Evolutionary conservation across 1,140 invertebrate genomes (phyloP).

Genomic region (Trachymyrmex cornetzi): DNA sequence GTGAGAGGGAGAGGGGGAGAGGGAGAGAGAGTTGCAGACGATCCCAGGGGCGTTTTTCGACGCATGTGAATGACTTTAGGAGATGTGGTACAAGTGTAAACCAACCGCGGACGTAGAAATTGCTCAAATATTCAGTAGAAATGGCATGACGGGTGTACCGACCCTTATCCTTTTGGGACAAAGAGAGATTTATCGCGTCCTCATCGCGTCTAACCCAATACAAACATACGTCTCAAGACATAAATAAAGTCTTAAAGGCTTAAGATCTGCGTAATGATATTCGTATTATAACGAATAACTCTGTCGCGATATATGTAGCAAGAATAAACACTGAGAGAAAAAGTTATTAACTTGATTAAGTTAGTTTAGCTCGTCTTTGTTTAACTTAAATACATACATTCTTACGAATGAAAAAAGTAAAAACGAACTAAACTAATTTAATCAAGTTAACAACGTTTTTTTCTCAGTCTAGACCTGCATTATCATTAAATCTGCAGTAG

Average conservation of each 20-base stretch:
- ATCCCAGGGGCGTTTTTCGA: slow-evolving; percentile 2
- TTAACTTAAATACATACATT: too few species aligned
- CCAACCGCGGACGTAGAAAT: background rate
- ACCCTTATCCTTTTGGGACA: slow-evolving; percentile 21
- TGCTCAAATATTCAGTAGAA: slow-evolving; percentile 36
- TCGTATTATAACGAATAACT: background rate
- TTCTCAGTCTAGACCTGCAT: too few species aligned
- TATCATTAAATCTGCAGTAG: background rate
- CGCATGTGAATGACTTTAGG: slow-evolving; percentile 63
- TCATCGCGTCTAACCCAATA: background rate
- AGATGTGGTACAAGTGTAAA: background rate
- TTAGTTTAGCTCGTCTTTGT: too few species aligned
- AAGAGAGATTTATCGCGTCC: slow-evolving; percentile 37
- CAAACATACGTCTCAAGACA: slow-evolving; percentile 2
- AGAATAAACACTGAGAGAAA: too few species aligned
- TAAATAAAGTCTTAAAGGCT: background rate
- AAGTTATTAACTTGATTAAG: too few species aligned
- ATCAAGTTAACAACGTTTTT: too few species aligned
- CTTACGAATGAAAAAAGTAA: too few species aligned
- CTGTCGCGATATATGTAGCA: too few species aligned
- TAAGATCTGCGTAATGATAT: background rate
- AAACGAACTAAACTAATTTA: too few species aligned
- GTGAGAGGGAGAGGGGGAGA: background rate
- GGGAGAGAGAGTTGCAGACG: background rate
- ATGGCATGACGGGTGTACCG: background rate